phyloP scores from a whole-genome alignment of 2,888 invertebrate genomes.

The Leucoma salicis region DNA sequence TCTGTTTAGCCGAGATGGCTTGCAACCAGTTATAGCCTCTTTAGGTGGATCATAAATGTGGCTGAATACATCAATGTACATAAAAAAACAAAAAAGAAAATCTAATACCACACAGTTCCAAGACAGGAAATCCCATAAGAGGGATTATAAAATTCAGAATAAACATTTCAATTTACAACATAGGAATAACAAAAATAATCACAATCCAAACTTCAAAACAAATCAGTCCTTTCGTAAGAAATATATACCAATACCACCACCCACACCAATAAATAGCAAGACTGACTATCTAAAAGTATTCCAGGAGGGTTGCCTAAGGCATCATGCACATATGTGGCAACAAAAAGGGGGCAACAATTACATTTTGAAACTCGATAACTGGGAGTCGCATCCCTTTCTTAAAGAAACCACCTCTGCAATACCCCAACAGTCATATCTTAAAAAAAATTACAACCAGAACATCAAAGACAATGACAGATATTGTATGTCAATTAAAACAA shows the following conservation, averaged over 20 bases:
- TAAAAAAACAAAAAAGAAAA: neutral
- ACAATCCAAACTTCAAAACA: neutral
- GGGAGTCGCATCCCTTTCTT: neutral
- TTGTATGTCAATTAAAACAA: constrained; percentile 1
- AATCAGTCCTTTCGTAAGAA: neutral
- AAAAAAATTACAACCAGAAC: neutral
- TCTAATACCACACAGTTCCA: no score
- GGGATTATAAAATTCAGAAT: no score
- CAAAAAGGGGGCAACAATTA: neutral
- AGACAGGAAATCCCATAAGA: no score
- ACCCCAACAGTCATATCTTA: neutral
- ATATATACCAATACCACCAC: neutral
- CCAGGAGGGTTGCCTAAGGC: constrained; percentile 1
- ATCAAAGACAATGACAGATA: neutral
- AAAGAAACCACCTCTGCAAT: neutral
- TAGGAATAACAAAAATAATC: no score
- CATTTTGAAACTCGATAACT: neutral
- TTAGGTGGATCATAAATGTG: constrained; percentile 3
- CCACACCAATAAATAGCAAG: neutral
- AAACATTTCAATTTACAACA: no score
- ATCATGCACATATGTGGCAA: neutral
- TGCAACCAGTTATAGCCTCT: constrained; percentile 1
- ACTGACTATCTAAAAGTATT: neutral
- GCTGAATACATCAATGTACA: constrained; percentile 2
- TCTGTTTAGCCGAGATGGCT: neutral